Conservation (phyloP, 2,888 invertebrate genomes). For the Dascillus cervinus region DNA sequence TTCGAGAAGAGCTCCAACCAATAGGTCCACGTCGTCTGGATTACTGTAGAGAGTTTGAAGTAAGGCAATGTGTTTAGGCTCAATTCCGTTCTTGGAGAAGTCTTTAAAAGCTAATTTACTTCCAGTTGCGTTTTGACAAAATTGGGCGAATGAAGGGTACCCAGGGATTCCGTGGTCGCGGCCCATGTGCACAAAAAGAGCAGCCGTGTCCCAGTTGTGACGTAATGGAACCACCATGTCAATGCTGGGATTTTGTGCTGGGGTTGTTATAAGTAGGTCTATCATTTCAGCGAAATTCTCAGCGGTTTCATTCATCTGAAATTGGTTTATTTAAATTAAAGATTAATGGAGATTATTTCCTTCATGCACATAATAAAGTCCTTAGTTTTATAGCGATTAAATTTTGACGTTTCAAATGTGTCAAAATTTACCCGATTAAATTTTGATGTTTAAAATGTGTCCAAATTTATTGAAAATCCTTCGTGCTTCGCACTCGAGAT, state of each 20-base stretch:
- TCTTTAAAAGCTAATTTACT: conserved; percentile 51
- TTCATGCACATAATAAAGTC: too few relatives aligned
- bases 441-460: too few relatives aligned
- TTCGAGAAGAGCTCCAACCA: conserved; percentile 79
- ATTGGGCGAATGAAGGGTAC: conserved; percentile 59
- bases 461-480: too few relatives aligned
- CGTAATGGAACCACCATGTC: conserved; percentile 42
- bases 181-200: conserved; percentile 53
- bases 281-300: conserved; percentile 45
- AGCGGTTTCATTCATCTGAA: conserved; percentile 52
- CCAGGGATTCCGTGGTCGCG: conserved; percentile 77
- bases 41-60: conserved; percentile 61
- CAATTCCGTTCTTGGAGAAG: conserved; percentile 50
- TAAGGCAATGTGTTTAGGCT: conserved; percentile 52
- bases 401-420: too few relatives aligned
- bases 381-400: too few relatives aligned
- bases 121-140: conserved; percentile 48
- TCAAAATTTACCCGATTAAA: too few relatives aligned
- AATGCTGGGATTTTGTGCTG: conserved; percentile 55
- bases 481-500: too few relatives aligned
- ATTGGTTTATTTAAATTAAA: too few relatives aligned
- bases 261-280: conserved; percentile 54
- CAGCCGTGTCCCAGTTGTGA: conserved; percentile 41
- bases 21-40: conserved; percentile 74
- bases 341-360: too few relatives aligned